Percentiles rank a stretch among this genome's conserved stretches.
Conservation (phyloP, 2,797 vertebrate genomes). For the Paedocypris micromegethes region DNA sequence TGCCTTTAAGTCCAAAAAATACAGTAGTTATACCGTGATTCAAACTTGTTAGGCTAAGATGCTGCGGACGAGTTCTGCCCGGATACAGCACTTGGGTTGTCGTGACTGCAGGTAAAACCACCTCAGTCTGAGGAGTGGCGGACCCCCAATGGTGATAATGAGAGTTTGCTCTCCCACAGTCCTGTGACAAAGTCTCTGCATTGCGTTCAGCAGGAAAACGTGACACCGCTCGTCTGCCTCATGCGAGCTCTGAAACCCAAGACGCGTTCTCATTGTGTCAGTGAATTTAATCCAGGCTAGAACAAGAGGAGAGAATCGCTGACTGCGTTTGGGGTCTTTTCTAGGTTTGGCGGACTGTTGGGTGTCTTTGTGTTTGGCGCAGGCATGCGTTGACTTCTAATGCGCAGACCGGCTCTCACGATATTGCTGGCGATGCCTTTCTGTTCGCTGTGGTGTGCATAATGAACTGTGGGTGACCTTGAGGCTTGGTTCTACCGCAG, state of each 20-base stretch:
- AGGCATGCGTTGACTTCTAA: conserved; percentile 6
- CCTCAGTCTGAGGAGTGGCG: conserved; percentile 33
- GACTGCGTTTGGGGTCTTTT: conserved; percentile 38
- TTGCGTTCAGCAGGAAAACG: conserved; percentile 28
- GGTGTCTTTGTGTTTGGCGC: conserved; percentile 15
- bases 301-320: conserved; percentile 33
- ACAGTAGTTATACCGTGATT: too few relatives aligned
- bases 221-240: conserved; percentile 31
- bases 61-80: conserved; percentile 32
- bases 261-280: conserved; percentile 26
- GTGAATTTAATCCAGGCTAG: conserved; percentile 41
- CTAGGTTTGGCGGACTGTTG: conserved; percentile 16
- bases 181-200: conserved; percentile 24
- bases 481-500: conserved; percentile 15
- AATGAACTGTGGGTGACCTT: conserved; percentile 40
- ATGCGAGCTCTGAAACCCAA: conserved; percentile 44
- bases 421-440: conserved; percentile 3
- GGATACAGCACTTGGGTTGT: conserved; percentile 46
- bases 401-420: not conserved
- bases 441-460: conserved; percentile 19
- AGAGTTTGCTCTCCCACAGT: conserved; percentile 32
- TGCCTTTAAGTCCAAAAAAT: too few relatives aligned
- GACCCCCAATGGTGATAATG: conserved; percentile 37
- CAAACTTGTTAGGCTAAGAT: not conserved
- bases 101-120: conserved; percentile 47